Base-by-base conservation (phyloP, 2,113 vertebrate genomes). In the Etia nguti region DNA sequence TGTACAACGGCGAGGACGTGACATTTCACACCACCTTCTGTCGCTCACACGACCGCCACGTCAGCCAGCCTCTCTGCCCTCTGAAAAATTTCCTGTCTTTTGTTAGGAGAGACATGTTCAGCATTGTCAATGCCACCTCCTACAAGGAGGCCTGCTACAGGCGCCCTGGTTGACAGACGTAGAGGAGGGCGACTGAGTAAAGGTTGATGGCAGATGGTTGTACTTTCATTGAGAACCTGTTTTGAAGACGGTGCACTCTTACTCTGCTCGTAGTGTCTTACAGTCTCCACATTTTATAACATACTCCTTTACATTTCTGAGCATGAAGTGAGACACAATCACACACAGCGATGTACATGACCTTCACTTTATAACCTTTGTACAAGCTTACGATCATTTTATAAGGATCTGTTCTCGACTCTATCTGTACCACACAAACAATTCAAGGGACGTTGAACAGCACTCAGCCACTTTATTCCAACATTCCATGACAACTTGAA, bases 11-110 rank as follows among this genome's bases (percentile, higher is more conserved):
- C 0, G 96, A 97, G 8, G 99, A 99, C 18, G 97, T 99, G 93
- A 99, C 99, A 2, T 99, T 97, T 94, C 97, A 97, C 86, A 99
- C 99, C 12, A 92, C 97, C 0, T 99, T 99, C 93, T 99, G 99
- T 91, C 97, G 92, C 62, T 92, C 97, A 59, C 95, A 96, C n/a
- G 93, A 96, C 50, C 97, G 92, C 88, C 95, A 18, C 68, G 95
- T 95, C 41, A 90, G 80, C 88, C 97, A 96, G 77, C 97, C 97
- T 0, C 97, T 99, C 94, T 99, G 98, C 89, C 98, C 98, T 18
- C 96, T 99, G 4, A 96, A 96, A 83, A 98, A 97, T 90, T 97
- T 99, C 81, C 94, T 98, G 57, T 97, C 38, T 81, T 99, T 98
- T 90, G 97, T 99, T 87, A 96, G 94, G 81, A 97, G 92, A 90